A percentile compares a stretch with the other conserved stretches of the same genome.
These are phyloP conservation scores for Drosophila anomalata DNA, from an alignment of 2,888 invertebrate genomes.

Conservation along the genomic window DNA sequence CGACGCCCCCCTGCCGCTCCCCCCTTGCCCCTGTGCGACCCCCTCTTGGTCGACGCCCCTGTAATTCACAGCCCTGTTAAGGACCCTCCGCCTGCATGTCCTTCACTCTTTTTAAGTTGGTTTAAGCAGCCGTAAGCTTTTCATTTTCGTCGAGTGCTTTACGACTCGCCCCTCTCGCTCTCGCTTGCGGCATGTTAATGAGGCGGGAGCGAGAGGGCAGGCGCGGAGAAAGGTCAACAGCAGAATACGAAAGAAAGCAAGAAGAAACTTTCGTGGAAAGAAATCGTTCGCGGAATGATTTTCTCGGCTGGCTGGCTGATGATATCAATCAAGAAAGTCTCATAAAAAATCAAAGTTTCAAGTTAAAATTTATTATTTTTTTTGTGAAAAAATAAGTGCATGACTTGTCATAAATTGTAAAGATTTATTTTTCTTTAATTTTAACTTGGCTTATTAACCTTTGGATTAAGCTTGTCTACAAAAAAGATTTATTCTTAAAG, in stretches of 20 bases:
- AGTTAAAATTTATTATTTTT: background rate
- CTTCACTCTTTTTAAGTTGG: slow-evolving; percentile 28
- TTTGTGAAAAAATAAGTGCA: too few relatives aligned
- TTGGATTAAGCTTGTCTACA: too few relatives aligned
- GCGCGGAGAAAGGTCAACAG: background rate
- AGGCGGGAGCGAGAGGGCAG: background rate
- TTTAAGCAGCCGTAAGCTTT: slow-evolving; percentile 31
- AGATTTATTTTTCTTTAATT: too few relatives aligned
- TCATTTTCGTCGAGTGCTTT: slow-evolving; percentile 23
- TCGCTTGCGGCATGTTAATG: slow-evolving; percentile 1
- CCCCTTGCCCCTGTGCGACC: too few relatives aligned
- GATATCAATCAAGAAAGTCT: slow-evolving; percentile 7
- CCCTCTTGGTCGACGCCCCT: background rate
- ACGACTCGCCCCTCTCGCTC: background rate
- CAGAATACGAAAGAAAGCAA: background rate
- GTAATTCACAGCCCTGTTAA: slow-evolving; percentile 8
- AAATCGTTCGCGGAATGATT: slow-evolving; percentile 5
- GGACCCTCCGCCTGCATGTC: slow-evolving; percentile 16
- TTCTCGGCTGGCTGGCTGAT: background rate
- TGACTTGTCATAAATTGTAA: too few relatives aligned
- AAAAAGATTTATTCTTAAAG: too few relatives aligned
- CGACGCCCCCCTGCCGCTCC: background rate
- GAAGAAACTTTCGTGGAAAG: background rate
- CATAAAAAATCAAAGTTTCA: background rate
- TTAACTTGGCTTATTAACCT: too few relatives aligned